These are phyloP conservation scores for Arctocebus calabarensis DNA, from an alignment of 2,797 vertebrate species.

Conservation along the genomic window DNA sequence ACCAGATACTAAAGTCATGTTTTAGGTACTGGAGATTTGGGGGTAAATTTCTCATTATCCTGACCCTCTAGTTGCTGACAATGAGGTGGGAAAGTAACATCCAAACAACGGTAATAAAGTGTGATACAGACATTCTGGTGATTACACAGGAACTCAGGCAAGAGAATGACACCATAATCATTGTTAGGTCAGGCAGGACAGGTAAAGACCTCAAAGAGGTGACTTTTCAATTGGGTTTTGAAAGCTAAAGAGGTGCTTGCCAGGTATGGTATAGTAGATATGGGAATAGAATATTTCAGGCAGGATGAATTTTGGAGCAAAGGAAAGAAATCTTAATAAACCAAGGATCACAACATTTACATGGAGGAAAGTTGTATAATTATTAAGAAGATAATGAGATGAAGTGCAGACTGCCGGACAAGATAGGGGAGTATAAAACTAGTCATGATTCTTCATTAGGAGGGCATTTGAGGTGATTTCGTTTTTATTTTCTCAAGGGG, in stretches of 20 bases:
- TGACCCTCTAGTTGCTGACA: neutral
- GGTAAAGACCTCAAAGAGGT: neutral
- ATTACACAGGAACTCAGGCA: neutral
- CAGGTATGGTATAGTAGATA: neutral
- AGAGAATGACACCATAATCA: neutral
- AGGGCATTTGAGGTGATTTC: neutral
- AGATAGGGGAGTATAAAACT: neutral
- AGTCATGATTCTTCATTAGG: neutral
- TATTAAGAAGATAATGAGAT: neutral
- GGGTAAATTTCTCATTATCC: neutral
- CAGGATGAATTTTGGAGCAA: neutral
- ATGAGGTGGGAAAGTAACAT: neutral
- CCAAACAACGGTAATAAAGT: neutral
- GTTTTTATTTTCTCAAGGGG: neutral
- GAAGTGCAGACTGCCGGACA: slow-evolving; percentile 3
- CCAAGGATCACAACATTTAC: neutral
- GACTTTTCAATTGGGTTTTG: slow-evolving; percentile 6
- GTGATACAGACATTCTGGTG: neutral
- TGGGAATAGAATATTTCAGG: neutral
- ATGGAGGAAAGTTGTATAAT: neutral
- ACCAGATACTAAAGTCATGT: neutral
- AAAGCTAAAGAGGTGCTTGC: neutral
- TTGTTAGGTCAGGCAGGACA: neutral
- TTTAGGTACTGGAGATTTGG: neutral
- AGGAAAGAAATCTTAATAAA: slow-evolving; percentile 33